A percentile compares a stretch with the other conserved stretches of the same genome.
phyloP scores from a whole-genome alignment of 1,140 invertebrate genomes.

The Drosophila littoralis region DNA sequence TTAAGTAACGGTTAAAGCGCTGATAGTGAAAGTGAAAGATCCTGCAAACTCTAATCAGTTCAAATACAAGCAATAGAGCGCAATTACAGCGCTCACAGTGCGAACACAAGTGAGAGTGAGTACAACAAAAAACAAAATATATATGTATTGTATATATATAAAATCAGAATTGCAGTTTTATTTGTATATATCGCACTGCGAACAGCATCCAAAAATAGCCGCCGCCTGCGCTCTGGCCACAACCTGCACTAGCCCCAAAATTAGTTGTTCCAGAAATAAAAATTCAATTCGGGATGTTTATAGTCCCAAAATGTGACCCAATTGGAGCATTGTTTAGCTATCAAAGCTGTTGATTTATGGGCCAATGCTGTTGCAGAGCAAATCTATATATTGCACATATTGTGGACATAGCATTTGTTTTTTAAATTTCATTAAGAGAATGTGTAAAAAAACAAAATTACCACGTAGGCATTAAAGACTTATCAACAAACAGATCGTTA shows the following conservation, averaged over 20 bases:
- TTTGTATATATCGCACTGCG: constrained; percentile 3
- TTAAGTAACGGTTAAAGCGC: constrained; percentile 24
- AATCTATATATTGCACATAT: constrained; percentile 25
- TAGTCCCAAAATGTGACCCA: constrained; percentile 42
- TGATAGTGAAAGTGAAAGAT: constrained; percentile 41
- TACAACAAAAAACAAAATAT: constrained; percentile 8
- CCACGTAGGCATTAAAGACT: constrained; percentile 48
- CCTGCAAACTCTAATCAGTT: constrained; percentile 25
- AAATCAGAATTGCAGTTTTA: constrained; percentile 23
- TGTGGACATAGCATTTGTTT: constrained; percentile 6
- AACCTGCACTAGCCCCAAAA: constrained; percentile 33
- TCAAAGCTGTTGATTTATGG: constrained; percentile 37
- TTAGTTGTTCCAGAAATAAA: constrained; percentile 71
- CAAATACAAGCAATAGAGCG: constrained; percentile 1
- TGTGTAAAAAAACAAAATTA: not conserved
- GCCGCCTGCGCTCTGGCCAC: constrained; percentile 22
- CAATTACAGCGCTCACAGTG: constrained; percentile 17
- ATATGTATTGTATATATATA: constrained; percentile 7
- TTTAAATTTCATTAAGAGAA: not conserved
- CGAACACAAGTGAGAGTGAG: constrained; percentile 41
- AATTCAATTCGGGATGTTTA: constrained; percentile 40
- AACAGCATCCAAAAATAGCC: constrained; percentile 45
- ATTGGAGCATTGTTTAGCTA: constrained; percentile 34
- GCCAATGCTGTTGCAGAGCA: not conserved
- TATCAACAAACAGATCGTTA: constrained; percentile 46